A percentile compares a stretch with the other conserved stretches of the same genome.
These are phyloP conservation scores for Girardinichthys multiradiatus DNA, from an alignment of 2,113 vertebrate species.

Conservation along the genomic window DNA sequence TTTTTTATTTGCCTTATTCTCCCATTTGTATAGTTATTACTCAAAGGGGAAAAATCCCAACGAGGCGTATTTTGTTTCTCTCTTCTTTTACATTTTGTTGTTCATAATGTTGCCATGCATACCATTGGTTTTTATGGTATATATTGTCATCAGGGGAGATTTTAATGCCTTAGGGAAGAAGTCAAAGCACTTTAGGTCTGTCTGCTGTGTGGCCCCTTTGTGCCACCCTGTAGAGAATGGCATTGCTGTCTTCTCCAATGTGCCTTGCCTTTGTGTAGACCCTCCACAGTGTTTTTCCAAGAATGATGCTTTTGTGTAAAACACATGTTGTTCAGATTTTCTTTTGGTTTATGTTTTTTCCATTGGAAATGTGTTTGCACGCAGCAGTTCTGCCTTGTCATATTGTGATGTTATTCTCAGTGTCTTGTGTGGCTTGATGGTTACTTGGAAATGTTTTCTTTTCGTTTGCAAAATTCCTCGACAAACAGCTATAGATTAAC, in stretches of 20 bases:
- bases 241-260: conserved; percentile 10
- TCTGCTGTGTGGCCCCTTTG: no score
- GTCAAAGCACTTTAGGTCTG: no score
- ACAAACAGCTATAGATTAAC: neutral
- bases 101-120: neutral
- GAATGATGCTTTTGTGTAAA: conserved; percentile 57
- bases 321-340: conserved; percentile 85
- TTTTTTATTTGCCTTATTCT: conserved; percentile 58
- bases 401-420: conserved; percentile 20
- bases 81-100: conserved; percentile 10
- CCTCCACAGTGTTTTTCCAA: conserved; percentile 55
- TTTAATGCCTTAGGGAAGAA: no score
- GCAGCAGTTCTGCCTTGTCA: conserved; percentile 19
- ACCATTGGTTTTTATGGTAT: neutral
- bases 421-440: conserved; percentile 24
- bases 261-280: conserved; percentile 23
- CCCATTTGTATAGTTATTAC: conserved; percentile 48
- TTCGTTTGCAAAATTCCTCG: neutral
- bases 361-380: conserved; percentile 61
- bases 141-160: neutral
- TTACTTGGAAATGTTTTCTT: neutral
- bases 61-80: conserved; percentile 40
- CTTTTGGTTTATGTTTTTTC: conserved; percentile 74
- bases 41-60: conserved; percentile 24
- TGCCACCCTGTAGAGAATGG: conserved; percentile 63